phyloP scores from a whole-genome alignment of 2,888 invertebrate genomes.

The Cistogaster globosa region DNA sequence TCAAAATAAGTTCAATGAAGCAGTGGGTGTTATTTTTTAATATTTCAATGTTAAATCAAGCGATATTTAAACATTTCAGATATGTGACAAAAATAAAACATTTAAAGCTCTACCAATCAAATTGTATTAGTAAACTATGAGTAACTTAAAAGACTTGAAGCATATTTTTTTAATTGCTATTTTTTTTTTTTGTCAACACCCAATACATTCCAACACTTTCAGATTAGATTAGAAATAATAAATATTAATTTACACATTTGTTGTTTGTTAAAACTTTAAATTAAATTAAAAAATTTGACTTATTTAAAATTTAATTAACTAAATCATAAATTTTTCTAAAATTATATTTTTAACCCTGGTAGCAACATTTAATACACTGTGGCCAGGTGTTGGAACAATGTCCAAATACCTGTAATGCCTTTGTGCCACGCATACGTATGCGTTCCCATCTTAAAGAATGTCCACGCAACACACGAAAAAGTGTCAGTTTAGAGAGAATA shows the following conservation, averaged over 20 bases:
- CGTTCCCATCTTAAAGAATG: conserved; percentile 85
- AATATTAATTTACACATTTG: neutral
- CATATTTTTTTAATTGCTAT: neutral
- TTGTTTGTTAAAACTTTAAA: conserved; percentile 8
- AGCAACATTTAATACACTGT: conserved; percentile 88
- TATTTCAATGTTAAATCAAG: neutral
- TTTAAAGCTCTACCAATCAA: neutral
- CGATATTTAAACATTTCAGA: neutral
- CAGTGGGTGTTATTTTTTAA: too few relatives aligned
- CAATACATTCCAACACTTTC: neutral
- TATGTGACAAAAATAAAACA: neutral
- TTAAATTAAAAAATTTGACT: too few relatives aligned
- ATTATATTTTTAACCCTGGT: neutral
- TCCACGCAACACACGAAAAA: conserved; percentile 76
- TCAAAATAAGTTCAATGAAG: too few relatives aligned
- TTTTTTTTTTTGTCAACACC: too few relatives aligned
- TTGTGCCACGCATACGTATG: conserved; percentile 87
- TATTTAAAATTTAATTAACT: too few relatives aligned
- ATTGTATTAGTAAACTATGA: neutral
- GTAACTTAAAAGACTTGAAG: neutral
- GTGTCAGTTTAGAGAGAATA: conserved; percentile 74
- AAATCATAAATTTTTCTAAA: conserved; percentile 17
- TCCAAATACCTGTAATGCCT: conserved; percentile 87
- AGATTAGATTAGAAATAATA: conserved; percentile 26
- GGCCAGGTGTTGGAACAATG: conserved; percentile 89